Base-by-base conservation (phyloP, 1,140 invertebrate species). In the Apis laboriosa region DNA sequence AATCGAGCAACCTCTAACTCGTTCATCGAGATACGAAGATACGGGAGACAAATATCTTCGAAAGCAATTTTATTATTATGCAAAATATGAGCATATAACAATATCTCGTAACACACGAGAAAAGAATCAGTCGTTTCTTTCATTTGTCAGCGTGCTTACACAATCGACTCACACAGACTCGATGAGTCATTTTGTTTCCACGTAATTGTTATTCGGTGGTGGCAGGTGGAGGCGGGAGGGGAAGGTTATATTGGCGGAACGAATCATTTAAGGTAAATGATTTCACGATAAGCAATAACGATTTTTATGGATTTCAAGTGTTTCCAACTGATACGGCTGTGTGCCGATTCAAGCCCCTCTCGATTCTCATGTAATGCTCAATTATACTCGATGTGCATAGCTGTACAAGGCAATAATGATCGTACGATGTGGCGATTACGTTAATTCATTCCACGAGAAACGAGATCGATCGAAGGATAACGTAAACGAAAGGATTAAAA, bases 221-320 rank as follows among this genome's bases (percentile, higher is more conserved):
- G 4, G n/a, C 8, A 17, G 28, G 1, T 2, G 21, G 11, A 2
- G 34, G 28, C 0, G 28, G 28, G 34, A 34, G 2, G 12, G 0
- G 28, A 49, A 7, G 34, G 5, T 43, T 43, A 63, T 43, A 43
- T 43, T 43, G 70, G 24, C 77, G 49, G 77, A 79, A 72, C 67
- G 77, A 24, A 80, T 80, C 58, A 28, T 24, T 73, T n/a, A n/a
- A 61, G 68, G 73, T 55, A 55, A 80, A 80, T 58, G 77, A 80
- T 80, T 73, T 80, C 68, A 55, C 77, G 68, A 80, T 80, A 80
- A 73, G 51, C 43, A 63, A 80, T 73, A 80, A 73, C 21, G 51
- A 71, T 58, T 80, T 80, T 80, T 70, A 24, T 58, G 51, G 58
- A 79, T 72, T 24, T 79, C 5, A 43, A 43, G 34, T 63, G 28